Evolutionary conservation across 2,888 invertebrate species (phyloP).

Genomic region (Agelastica alni): DNA sequence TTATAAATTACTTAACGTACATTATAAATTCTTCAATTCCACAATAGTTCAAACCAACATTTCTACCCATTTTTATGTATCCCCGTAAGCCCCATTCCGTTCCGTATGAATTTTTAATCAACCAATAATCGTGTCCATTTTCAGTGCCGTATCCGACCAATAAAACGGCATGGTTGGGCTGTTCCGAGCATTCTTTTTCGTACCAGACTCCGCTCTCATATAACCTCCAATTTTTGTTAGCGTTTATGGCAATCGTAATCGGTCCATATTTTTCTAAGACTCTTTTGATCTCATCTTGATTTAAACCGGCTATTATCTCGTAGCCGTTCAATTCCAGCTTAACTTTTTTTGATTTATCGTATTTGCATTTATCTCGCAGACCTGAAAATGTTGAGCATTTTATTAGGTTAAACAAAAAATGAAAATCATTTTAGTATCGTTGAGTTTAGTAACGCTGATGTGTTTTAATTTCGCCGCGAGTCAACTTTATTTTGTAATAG

Average conservation of each 20-base stretch:
- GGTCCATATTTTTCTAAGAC: constrained; percentile 11
- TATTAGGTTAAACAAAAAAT: too few relatives aligned
- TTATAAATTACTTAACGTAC: constrained; percentile 2
- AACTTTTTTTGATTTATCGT: constrained; percentile 5
- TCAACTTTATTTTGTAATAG: too few relatives aligned
- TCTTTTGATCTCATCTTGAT: constrained; percentile 1
- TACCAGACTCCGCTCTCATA: constrained; percentile 13
- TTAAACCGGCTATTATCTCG: background rate
- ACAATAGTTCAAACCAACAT: constrained; percentile 5
- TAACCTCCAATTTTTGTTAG: constrained; percentile 11
- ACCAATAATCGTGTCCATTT: constrained; percentile 10
- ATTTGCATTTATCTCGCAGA: background rate
- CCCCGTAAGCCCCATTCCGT: constrained; percentile 8
- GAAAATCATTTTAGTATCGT: too few relatives aligned
- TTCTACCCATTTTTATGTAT: constrained; percentile 10
- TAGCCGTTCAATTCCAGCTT: background rate
- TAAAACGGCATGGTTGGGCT: constrained; percentile 2
- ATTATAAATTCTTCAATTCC: constrained; percentile 2
- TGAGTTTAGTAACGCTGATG: too few relatives aligned
- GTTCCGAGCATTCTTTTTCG: constrained; percentile 4
- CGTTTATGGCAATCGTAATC: constrained; percentile 1
- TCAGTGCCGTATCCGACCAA: constrained; percentile 9
- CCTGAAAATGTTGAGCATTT: background rate
- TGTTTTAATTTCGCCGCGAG: too few relatives aligned
- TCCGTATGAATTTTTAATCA: constrained; percentile 14